Base-by-base conservation (phyloP, 2,888 invertebrate species). In the Xanthorhoe spadicearia region DNA sequence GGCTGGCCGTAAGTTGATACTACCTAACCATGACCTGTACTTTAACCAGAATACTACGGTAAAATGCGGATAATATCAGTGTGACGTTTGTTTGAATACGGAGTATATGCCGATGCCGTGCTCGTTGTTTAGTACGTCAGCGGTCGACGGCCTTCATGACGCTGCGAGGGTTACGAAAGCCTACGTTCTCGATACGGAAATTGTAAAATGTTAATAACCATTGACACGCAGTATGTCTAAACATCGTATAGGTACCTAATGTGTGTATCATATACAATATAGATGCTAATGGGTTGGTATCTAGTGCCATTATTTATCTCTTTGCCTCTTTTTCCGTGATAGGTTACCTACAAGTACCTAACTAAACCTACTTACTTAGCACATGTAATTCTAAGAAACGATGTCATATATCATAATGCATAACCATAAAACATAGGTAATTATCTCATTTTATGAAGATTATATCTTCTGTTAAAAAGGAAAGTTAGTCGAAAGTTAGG, bases 131-230 rank as follows among this genome's bases (percentile, higher is more conserved):
- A 58, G 61, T 60, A 51, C 51, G 52, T 58, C 66, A 61, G 35
- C 28, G 48, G 49, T 58, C 61, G 52, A 52, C 58, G 61, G 15
- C 66, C 61, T 61, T 48, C 50, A 43, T 59, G 64, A 64, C 64
- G 55, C 46, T 43, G 28, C 58, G 58, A 28, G 46, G 48, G 57
- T 23, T 48, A 58, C 53, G 38, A 53, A 48, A 18, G 52, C 49
- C 52, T 66, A 61, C 66, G 57, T 61, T 61, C 46, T 10, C 17
- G 49, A 57, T 58, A 61, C 61, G 58, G 61, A 66, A 52, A 66
- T 49, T 19, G 51, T 61, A 52, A 59, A 51, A 60, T 55, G 64
- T 55, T 61, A 57, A 57, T 61, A 56, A 57, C 46, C 43, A 60
- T 28, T 52, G 35, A 57, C 53, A 57, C 48, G 23, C 28, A 28